Conservation (phyloP, 2,113 vertebrate species). For the Sinosuthora webbiana region DNA sequence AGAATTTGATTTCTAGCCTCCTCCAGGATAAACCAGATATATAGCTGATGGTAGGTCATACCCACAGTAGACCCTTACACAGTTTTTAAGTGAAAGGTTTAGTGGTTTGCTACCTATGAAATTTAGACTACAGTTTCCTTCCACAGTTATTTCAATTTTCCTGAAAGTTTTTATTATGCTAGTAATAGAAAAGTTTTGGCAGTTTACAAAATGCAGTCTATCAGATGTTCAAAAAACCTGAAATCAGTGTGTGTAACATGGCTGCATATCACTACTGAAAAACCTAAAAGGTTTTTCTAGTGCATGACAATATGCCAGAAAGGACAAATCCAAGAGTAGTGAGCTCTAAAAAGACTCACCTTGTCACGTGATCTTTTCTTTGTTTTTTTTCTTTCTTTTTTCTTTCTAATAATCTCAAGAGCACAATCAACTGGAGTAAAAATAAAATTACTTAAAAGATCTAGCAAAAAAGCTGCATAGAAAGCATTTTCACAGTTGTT, state of each 20-base stretch:
- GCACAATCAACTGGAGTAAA: background rate
- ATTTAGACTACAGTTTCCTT: slow-evolving; percentile 10
- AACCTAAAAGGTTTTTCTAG: background rate
- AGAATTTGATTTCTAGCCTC: background rate
- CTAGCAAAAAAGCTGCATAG: slow-evolving; percentile 30
- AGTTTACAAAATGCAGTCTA: background rate
- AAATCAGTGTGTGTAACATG: background rate
- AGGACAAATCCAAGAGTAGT: background rate
- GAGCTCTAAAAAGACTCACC: slow-evolving; percentile 8
- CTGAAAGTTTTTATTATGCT: background rate
- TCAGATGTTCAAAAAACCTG: background rate
- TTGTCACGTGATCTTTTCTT: background rate
- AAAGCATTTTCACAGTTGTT: slow-evolving; percentile 46
- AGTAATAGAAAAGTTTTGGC: slow-evolving; percentile 52
- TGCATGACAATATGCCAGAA: background rate
- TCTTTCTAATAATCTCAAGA: background rate
- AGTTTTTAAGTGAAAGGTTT: background rate
- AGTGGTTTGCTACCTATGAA: background rate
- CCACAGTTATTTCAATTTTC: background rate
- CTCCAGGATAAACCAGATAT: background rate
- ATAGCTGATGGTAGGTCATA: background rate
- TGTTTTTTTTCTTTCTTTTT: background rate
- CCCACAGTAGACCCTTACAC: background rate
- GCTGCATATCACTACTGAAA: background rate
- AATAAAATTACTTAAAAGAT: background rate